Conservation (phyloP, 2,113 vertebrate species). For the Heteronetta atricapilla region DNA sequence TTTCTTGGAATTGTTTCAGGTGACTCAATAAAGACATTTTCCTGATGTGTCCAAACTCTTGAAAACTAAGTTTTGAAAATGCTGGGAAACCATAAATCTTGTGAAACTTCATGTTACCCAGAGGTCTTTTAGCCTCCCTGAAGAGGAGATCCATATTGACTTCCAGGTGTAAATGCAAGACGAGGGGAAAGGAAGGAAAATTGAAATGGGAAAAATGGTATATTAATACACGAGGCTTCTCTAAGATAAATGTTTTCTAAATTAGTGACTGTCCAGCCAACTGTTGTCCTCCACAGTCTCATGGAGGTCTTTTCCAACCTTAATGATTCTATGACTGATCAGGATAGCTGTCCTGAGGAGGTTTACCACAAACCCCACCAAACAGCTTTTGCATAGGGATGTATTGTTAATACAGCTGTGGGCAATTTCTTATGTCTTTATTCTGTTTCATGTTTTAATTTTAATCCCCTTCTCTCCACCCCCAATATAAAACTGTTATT, state of each 20-base stretch:
- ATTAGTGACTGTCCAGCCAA: neutral
- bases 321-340: neutral
- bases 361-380: neutral
- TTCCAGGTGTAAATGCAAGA: neutral
- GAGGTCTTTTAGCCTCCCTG: neutral
- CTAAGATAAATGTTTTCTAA: neutral
- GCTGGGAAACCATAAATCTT: neutral
- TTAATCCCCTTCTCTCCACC: neutral
- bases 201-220: neutral
- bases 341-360: neutral
- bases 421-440: neutral
- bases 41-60: fast-evolving
- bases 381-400: neutral
- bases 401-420: neutral
- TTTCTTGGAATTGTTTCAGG: neutral
- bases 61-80: neutral
- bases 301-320: too few species aligned
- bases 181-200: neutral
- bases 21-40: neutral
- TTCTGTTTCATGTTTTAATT: neutral
- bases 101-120: neutral
- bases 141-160: neutral
- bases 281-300: neutral
- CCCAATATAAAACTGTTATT: neutral
- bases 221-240: neutral